Evolutionary conservation across 2,888 invertebrate genomes (phyloP), one percentile per base, ranked within the genome.

Genomic region (Gonocerus acuteangulatus): DNA sequence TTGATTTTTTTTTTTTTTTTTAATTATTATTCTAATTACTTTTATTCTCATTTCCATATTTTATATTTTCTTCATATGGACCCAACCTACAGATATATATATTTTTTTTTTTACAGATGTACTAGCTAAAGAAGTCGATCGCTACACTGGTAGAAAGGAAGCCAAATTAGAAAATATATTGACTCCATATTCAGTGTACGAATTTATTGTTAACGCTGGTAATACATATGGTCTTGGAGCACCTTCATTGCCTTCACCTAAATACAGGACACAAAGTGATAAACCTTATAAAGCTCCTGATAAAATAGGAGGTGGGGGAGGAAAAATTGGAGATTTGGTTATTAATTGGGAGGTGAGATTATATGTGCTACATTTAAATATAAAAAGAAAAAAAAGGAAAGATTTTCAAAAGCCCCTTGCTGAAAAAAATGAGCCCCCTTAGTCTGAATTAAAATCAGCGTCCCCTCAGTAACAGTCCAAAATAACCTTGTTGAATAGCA

Each of bases 281-380:
- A 82, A 79, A 65, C 94, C 94, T 0, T 84, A 83, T 67, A 82
- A 82, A 69, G 81, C 86, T 4, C 95, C 95, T 1, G 73, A 76
- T 3, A 87, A 89, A 69, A 81, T 97, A 39, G 83, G 89, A 15
- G 95, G 96, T 0, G 96, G 96, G 2, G 95, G 95, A 45, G 95
- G 95, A 11, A 95, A 95, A 75, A 91, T 93, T 65, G 95, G 95
- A 0, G 94, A 94, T 72, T 81, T 97, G 2, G 89, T 90, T 0
- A 91, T 97, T 56, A 88, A 84, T 0, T 96, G 95, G 95, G 80
- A 75, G 71, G 77, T 77, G 71, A 69, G 71, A 69, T 42, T 13
- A 42, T 42, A 9, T 6, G 27, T 27, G 27, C 4, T 27, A 27
- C 27, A 27, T 27, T 6, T 9, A 27, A 4, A 27, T 27, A 9